phyloP scores from a whole-genome alignment of 2,113 vertebrate species.

The Zosterops pallidus region DNA sequence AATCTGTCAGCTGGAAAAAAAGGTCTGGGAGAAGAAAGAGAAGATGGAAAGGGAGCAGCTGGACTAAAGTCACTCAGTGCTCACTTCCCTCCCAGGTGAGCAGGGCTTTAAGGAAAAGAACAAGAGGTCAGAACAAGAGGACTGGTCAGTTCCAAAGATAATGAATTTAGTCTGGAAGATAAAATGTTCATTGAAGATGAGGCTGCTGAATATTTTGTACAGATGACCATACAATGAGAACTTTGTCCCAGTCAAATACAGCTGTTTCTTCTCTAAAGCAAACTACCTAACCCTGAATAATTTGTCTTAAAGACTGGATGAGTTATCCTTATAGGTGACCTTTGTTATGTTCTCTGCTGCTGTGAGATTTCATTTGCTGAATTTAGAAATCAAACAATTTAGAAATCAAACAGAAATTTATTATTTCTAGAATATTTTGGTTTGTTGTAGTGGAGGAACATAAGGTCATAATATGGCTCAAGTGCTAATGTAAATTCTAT shows the following conservation, averaged over 20 bases:
- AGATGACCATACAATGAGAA: background rate
- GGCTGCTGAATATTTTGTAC: constrained; percentile 15
- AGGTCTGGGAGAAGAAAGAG: background rate
- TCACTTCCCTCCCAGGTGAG: background rate
- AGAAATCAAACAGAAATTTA: background rate
- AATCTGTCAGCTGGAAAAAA: constrained; percentile 29
- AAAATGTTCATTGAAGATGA: constrained; percentile 14
- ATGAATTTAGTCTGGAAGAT: constrained; percentile 23
- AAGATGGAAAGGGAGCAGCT: background rate
- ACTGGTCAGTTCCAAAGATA: constrained; percentile 32
- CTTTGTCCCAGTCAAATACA: constrained; percentile 16
- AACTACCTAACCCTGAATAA: constrained; percentile 9
- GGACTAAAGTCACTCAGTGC: background rate
- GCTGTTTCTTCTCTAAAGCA: constrained; percentile 38
- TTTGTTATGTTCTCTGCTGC: background rate
- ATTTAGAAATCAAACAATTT: background rate
- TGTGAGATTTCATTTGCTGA: constrained; percentile 13
- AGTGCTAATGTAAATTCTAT: background rate
- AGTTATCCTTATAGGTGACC: background rate
- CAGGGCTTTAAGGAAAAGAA: background rate
- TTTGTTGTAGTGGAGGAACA: background rate
- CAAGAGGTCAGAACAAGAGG: background rate
- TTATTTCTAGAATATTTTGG: background rate
- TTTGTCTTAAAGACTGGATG: constrained; percentile 27
- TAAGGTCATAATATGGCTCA: background rate